These are phyloP conservation scores for Ctenopoma kingsleyae DNA, from an alignment of 2,797 vertebrate genomes.

Conservation along the genomic window DNA sequence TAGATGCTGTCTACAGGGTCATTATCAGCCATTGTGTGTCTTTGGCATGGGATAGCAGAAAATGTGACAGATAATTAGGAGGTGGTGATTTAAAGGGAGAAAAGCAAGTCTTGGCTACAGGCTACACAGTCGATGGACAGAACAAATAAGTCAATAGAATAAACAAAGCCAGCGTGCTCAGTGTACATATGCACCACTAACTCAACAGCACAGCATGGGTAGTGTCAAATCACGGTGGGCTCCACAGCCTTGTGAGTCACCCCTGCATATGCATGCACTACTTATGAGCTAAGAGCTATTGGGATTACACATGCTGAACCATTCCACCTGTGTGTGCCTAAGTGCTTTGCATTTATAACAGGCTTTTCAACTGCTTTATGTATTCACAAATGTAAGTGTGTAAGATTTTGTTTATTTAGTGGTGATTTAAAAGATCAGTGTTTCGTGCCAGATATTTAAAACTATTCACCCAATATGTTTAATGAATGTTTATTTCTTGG, in stretches of 20 bases:
- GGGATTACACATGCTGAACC: conserved; percentile 56
- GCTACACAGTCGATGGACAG: conserved; percentile 84
- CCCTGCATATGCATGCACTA: conserved; percentile 55
- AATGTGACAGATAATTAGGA: conserved; percentile 89
- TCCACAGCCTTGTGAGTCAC: conserved; percentile 56
- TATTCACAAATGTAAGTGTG: conserved; percentile 32
- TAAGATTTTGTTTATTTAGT: conserved; percentile 24
- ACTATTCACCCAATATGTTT: conserved; percentile 34
- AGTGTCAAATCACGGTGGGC: conserved; percentile 67
- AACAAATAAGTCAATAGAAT: conserved; percentile 88
- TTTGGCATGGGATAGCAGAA: conserved; percentile 85
- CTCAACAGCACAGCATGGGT: conserved; percentile 66
- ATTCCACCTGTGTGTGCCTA: conserved; percentile 53
- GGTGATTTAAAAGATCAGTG: conserved; percentile 7
- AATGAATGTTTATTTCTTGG: conserved; percentile 26
- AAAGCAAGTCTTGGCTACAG: conserved; percentile 79
- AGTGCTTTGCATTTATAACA: conserved; percentile 56
- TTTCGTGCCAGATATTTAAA: conserved; percentile 29
- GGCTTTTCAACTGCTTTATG: conserved; percentile 30
- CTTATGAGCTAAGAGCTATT: conserved; percentile 58
- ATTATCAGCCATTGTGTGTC: conserved; percentile 88
- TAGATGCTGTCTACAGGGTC: conserved; percentile 86
- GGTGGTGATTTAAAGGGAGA: conserved; percentile 85
- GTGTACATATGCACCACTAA: conserved; percentile 81
- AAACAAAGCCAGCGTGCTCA: conserved; percentile 83